These are phyloP conservation scores for Anagyrus pseudococci DNA, from an alignment of 2,888 invertebrate genomes.

Conservation along the genomic window DNA sequence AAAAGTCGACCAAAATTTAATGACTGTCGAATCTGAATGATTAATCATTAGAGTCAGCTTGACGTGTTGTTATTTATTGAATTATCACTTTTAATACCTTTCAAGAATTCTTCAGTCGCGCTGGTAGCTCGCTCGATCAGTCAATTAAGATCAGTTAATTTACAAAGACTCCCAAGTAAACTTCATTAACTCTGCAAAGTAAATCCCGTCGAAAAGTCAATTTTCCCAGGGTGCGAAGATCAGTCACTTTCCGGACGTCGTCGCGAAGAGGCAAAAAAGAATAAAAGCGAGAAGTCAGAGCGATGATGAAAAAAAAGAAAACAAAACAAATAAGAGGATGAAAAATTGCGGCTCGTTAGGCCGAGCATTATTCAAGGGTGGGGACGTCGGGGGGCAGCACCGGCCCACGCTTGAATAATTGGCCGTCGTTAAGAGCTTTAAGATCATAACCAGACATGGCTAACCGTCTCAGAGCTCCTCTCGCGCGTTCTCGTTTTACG, in stretches of 20 bases:
- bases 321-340: slow-evolving; percentile 30
- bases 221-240: slow-evolving; percentile 37
- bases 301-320: neutral
- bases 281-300: neutral
- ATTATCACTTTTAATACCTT: too few species aligned
- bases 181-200: slow-evolving; percentile 36
- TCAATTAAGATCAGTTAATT: slow-evolving; percentile 23
- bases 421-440: slow-evolving; percentile 49
- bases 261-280: neutral
- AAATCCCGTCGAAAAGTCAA: slow-evolving; percentile 38
- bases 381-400: slow-evolving; percentile 25
- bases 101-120: too few species aligned
- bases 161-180: slow-evolving; percentile 23
- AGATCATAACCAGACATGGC: slow-evolving; percentile 38
- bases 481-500: slow-evolving; percentile 19
- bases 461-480: slow-evolving; percentile 17
- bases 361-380: slow-evolving; percentile 41
- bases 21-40: too few species aligned
- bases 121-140: slow-evolving; percentile 30
- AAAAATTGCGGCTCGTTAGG: slow-evolving; percentile 46
- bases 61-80: too few species aligned
- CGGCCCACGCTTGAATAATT: slow-evolving; percentile 46
- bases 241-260: slow-evolving; percentile 31
- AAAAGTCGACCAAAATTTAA: too few species aligned
- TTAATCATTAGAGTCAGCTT: too few species aligned